Base-by-base conservation (phyloP, 1,140 invertebrate species). In the Grapholita molesta region DNA sequence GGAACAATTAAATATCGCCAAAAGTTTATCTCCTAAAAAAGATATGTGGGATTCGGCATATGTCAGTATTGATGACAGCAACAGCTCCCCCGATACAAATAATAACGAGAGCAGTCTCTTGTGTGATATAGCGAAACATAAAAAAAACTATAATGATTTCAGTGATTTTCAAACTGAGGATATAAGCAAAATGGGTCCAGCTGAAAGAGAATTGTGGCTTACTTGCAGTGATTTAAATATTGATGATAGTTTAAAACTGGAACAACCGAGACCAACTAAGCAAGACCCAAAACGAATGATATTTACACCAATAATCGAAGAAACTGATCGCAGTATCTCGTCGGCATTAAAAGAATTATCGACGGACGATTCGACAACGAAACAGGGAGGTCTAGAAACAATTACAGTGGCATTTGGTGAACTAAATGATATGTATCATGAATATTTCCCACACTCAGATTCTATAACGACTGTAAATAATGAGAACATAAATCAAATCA, bases 1-100 rank as follows among this genome's bases (percentile, higher is more conserved):
- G 28, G 68, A 75, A 35, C 18, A 11, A 12, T 35, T 12, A 12
- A n/a, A 33, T 28, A 67, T 57, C 21, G 52, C 71, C 23, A 67
- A 48, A 70, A 79, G 75, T 66, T 18, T 68, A 24, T 77, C 79
- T 64, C 83, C 85, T n/a, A 89, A 83, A 76, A 86, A 82, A 78
- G 89, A 92, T 69, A 85, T 85, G 66, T 90, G 91, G 87, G 92
- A 92, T 78, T 92, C 92, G 21, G 92, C 92, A 8, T 92, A 92
- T 73, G 90, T 92, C 68, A 92, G 92, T 78, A 92, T 92, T 42
- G 92, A 92, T 68, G 92, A 92, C 64, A 86, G 82, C 68, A 89
- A 80, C 70, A 85, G 82, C 72, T 84, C 84, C 12, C 84, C 88
- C 25, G 89, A 91, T 70, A 85, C 64, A 33, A 89, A 88, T 71